phyloP scores from a whole-genome alignment of 2,888 invertebrate genomes.

The Polyploca ridens region DNA sequence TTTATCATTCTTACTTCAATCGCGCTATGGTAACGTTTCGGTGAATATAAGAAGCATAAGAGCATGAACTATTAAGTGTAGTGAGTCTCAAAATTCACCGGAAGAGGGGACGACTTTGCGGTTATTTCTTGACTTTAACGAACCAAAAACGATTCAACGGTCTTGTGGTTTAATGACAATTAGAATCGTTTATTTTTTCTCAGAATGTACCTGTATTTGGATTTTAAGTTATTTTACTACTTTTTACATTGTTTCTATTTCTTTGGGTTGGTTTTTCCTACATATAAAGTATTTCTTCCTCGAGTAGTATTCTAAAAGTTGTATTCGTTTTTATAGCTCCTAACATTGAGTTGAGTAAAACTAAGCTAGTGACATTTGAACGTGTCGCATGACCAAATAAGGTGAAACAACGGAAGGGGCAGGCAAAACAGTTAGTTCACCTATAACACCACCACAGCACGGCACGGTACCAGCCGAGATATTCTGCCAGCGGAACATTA shows the following conservation, averaged over 20 bases:
- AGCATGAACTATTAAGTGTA: slow-evolving; percentile 46
- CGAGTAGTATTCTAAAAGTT: too few relatives aligned
- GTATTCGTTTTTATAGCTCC: too few relatives aligned
- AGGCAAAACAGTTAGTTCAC: slow-evolving; percentile 66
- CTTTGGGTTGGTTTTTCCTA: too few relatives aligned
- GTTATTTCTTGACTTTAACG: slow-evolving; percentile 53
- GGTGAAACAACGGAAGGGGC: slow-evolving; percentile 55
- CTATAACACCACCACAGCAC: slow-evolving; percentile 51
- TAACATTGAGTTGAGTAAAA: neutral
- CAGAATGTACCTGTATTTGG: too few relatives aligned
- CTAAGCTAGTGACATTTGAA: slow-evolving; percentile 31
- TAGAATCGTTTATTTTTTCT: neutral
- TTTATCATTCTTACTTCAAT: slow-evolving; percentile 30
- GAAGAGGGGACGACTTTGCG: slow-evolving; percentile 47
- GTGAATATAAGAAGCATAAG: slow-evolving; percentile 34
- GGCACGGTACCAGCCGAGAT: slow-evolving; percentile 58
- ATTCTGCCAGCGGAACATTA: slow-evolving; percentile 65
- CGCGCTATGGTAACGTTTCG: slow-evolving; percentile 37
- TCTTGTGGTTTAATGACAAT: slow-evolving; percentile 41
- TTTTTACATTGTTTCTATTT: too few relatives aligned
- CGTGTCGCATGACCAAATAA: slow-evolving; percentile 36
- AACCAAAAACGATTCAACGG: slow-evolving; percentile 50
- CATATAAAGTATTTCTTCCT: too few relatives aligned
- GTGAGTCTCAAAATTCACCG: slow-evolving; percentile 53
- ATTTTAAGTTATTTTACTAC: too few relatives aligned